Base-by-base conservation (phyloP, 2,888 invertebrate genomes). In the Mythimna ferrago region DNA sequence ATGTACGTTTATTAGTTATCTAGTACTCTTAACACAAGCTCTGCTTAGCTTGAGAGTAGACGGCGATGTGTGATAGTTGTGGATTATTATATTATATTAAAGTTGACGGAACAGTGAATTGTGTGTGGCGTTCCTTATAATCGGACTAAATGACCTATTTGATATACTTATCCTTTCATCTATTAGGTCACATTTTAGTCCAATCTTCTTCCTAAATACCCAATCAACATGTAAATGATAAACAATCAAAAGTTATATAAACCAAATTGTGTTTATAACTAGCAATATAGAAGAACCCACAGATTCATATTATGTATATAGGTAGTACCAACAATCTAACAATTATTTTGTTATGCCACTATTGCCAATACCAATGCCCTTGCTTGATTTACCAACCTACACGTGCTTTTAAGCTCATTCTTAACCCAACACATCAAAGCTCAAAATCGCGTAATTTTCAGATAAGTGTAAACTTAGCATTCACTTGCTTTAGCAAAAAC, bases 281-380 rank as follows among this genome's bases (percentile, higher is more conserved):
- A 41, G 44, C 73, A 68, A 71, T 73, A 57, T 66, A 73, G 67
- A 73, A 79, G 71, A 81, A 80, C 77, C 66, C 58, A 60, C 65
- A 79, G 73, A 79, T 82, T 82, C 70, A 60, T 56, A 73, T 71
- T 70, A 66, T 71, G 66, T 75, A 70, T 81, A 38, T 9, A 38
- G 38, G 38, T 38, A 81, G 78, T 81, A 85, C 78, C 70, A 83
- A 84, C 84, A 85, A 77, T 81, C 86, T 81, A 81, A 83, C 81
- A 81, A 84, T 84, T 84, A 86, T 84, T 84, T 81, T 65, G 81
- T 81, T 81, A 80, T 79, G 84, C 81, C 76, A 83, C 74, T 76
- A 81, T 78, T 84, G 81, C 72, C 81, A 80, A 86, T 85, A 85
- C 71, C 41, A 44, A 66, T 86, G 85, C 84, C 86, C 85, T 86